A percentile compares a stretch with the other conserved stretches of the same genome.
Evolutionary conservation across 2,888 invertebrate species (phyloP).

Genomic region (Acleris emargana): DNA sequence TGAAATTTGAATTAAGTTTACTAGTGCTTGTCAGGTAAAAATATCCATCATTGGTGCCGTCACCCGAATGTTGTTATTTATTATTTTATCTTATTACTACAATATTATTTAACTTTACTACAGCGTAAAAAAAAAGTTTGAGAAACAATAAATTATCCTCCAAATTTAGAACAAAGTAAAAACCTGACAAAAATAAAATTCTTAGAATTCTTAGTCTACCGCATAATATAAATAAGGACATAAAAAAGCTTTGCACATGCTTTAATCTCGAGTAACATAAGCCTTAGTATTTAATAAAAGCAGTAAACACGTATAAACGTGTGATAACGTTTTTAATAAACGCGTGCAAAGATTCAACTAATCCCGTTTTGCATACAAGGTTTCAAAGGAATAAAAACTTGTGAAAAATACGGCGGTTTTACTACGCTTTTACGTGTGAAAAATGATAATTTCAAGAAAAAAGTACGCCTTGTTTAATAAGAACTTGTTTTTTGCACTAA

Average conservation of each 20-base stretch:
- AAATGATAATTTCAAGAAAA: not conserved
- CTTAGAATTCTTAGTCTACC: not conserved
- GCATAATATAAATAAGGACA: not conserved
- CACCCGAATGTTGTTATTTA: no score
- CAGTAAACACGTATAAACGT: conserved; percentile 11
- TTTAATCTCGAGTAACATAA: not conserved
- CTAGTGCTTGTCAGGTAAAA: no score
- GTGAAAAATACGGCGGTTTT: not conserved
- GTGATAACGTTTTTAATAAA: conserved; percentile 22
- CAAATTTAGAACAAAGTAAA: no score
- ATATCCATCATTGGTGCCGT: no score
- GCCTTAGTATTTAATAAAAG: conserved; percentile 22
- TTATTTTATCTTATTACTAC: no score
- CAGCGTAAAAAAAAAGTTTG: no score
- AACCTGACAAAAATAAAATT: not conserved
- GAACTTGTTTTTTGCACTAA: no score
- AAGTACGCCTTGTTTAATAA: no score
- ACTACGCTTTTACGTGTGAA: not conserved
- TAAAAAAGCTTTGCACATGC: conserved; percentile 17
- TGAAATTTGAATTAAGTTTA: no score
- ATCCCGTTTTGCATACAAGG: not conserved
- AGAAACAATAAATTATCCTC: no score
- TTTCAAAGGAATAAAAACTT: not conserved
- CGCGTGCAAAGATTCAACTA: not conserved
- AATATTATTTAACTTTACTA: no score